A percentile compares a stretch with the other conserved stretches of the same genome.
Conservation (phyloP, 2,113 vertebrate species). For the Xenopus borealis region DNA sequence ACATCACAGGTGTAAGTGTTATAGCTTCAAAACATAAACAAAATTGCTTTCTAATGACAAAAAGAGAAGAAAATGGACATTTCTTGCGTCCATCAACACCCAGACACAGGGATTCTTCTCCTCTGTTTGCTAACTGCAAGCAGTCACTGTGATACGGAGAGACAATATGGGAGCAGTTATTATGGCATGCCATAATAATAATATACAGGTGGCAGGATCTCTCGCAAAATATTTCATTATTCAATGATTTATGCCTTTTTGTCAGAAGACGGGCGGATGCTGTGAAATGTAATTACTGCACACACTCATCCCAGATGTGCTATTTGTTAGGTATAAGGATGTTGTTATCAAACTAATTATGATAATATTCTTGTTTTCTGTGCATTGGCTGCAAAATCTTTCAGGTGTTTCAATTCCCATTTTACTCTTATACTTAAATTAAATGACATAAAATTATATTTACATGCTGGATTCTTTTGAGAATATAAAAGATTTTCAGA, state of each 20-base stretch:
- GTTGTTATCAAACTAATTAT: slow-evolving; percentile 55
- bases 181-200: slow-evolving; percentile 48
- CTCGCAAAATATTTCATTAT: slow-evolving; percentile 56
- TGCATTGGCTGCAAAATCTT: not conserved
- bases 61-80: too few relatives aligned
- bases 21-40: too few relatives aligned
- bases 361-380: slow-evolving; percentile 46
- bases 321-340: slow-evolving; percentile 51
- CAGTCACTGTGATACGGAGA: not conserved
- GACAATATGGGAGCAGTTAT: not conserved
- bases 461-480: not conserved
- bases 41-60: too few relatives aligned
- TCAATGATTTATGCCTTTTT: slow-evolving; percentile 54
- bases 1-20: too few relatives aligned
- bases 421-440: not conserved
- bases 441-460: not conserved
- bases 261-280: slow-evolving; percentile 44
- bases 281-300: slow-evolving; percentile 57
- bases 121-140: too few relatives aligned
- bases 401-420: not conserved
- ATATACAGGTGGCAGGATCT: slow-evolving; percentile 51
- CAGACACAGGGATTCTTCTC: too few relatives aligned
- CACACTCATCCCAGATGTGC: slow-evolving; percentile 50
- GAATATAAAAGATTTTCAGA: not conserved
- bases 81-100: too few relatives aligned